Percentiles rank a stretch among this genome's conserved stretches.
These are phyloP conservation scores for Gephyroberyx darwinii DNA, from an alignment of 2,797 vertebrate genomes.

Conservation along the genomic window DNA sequence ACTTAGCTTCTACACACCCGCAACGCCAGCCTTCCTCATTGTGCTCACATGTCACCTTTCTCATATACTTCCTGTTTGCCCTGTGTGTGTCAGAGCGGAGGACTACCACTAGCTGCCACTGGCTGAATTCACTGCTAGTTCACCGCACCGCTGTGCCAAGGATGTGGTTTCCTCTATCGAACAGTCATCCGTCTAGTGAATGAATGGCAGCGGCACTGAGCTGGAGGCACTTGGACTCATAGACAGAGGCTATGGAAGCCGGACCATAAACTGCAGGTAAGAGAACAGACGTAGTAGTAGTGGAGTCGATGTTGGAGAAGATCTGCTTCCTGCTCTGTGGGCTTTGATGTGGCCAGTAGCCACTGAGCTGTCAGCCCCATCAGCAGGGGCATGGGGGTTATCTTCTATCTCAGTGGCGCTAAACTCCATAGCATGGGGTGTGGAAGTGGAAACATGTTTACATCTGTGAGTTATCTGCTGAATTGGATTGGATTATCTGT, in stretches of 20 bases:
- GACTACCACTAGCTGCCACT: not conserved
- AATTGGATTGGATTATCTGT: too few species aligned
- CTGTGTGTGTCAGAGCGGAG: slow-evolving; percentile 24
- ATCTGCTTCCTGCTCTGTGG: not conserved
- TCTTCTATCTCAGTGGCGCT: not conserved
- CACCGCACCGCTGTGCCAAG: slow-evolving; percentile 47
- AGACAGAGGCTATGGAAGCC: slow-evolving; percentile 56
- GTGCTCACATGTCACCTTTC: slow-evolving; percentile 68
- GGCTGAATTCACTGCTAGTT: slow-evolving; percentile 24
- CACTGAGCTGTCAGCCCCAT: not conserved
- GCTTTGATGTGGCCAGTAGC: not conserved
- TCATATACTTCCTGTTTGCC: slow-evolving; percentile 80
- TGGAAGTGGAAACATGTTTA: not conserved
- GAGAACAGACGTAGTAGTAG: slow-evolving; percentile 20
- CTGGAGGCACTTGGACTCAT: slow-evolving; percentile 44
- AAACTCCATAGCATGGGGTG: not conserved
- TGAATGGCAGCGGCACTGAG: slow-evolving; percentile 61
- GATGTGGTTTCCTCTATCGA: slow-evolving; percentile 71
- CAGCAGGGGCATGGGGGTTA: not conserved
- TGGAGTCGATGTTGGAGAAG: too few species aligned
- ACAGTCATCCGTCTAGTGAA: slow-evolving; percentile 35
- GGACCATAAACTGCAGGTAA: slow-evolving; percentile 71
- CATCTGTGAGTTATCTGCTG: too few species aligned
- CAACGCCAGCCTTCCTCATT: slow-evolving; percentile 63
- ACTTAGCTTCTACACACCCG: slow-evolving; percentile 25